phyloP scores from a whole-genome alignment of 2,888 invertebrate species.

The Platyscelio sp. region DNA sequence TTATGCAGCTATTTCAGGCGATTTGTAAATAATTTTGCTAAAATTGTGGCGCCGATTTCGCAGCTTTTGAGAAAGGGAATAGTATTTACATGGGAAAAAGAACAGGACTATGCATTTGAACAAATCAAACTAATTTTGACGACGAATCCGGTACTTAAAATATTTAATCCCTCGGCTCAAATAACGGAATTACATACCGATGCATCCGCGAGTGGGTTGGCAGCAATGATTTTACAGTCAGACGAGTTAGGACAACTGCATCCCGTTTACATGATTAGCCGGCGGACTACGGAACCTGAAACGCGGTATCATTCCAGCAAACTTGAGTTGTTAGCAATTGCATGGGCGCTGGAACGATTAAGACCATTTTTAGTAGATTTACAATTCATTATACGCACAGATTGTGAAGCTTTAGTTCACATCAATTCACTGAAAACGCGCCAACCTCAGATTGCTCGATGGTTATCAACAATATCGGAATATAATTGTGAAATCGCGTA shows the following conservation, averaged over 20 bases:
- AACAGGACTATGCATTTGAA: not conserved
- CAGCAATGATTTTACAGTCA: not conserved
- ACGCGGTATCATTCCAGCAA: not conserved
- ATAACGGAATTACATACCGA: not conserved
- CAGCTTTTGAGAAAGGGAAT: not conserved
- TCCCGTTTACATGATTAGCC: too few species aligned
- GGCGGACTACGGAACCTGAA: too few species aligned
- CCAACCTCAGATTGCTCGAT: constrained; percentile 37
- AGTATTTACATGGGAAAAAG: not conserved
- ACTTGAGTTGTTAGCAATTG: constrained; percentile 19
- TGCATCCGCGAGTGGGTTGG: not conserved
- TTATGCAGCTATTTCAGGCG: too few species aligned
- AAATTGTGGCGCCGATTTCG: not conserved
- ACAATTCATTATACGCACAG: not conserved
- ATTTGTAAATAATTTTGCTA: too few species aligned
- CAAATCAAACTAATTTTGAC: not conserved
- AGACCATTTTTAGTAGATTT: constrained; percentile 23
- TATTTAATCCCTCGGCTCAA: not conserved
- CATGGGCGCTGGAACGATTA: constrained; percentile 19
- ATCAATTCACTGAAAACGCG: constrained; percentile 16
- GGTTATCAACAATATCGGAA: constrained; percentile 21
- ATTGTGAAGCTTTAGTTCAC: not conserved
- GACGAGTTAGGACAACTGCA: too few species aligned
- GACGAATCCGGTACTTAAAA: not conserved
- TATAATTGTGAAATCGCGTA: not conserved